Base-by-base conservation (phyloP, 2,797 vertebrate species). In the Smutsia temminckii region DNA sequence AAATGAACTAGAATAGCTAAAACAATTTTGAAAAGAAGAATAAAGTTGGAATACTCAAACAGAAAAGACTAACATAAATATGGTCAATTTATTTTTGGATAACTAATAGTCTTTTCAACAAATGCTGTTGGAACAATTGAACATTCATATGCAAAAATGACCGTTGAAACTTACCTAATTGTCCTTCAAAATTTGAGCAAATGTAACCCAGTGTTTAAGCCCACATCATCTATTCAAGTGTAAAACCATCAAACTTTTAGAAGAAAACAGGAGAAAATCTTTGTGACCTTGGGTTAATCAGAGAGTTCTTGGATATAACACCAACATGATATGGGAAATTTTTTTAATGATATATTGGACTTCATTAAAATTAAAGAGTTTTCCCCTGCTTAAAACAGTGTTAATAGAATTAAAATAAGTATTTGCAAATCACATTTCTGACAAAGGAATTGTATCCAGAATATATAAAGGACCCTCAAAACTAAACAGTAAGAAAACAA, bases 381-480 rank as follows among this genome's bases (percentile, higher is more conserved):
- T 57, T 77, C 68, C 53, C 61, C 61, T 87, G 46, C 13, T 63
- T 66, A 57, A 84, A 87, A 83, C 49, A 77, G 59, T 51, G 18
- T 63, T 46, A 46, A 27, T 10, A 66, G 78, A 87, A 84, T 75
- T 87, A 69, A 95, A 95, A 53, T 68, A 32, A 71, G 79, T 85
- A 57, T 34, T 49, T 91, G 1, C 49, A 78, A 84, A 59, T 64
- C 25, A 51, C 34, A n/a, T 64, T 64, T 92, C 61, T 72, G 55
- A 64, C 29, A 59, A 72, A 88, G 4, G 49, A 51, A 5, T 87
- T 68, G 1, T 84, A n/a, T 42, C 32, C 49, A 80, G n/a, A 80
- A 72, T 88, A 37, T 17, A 21, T 71, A 57, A 51, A 71, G 66
- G 92, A 25, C 1, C 42, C 29, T 66, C 25, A 92, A 53, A 89